Conservation (phyloP, 2,888 invertebrate species). For the Malacosoma neustria region DNA sequence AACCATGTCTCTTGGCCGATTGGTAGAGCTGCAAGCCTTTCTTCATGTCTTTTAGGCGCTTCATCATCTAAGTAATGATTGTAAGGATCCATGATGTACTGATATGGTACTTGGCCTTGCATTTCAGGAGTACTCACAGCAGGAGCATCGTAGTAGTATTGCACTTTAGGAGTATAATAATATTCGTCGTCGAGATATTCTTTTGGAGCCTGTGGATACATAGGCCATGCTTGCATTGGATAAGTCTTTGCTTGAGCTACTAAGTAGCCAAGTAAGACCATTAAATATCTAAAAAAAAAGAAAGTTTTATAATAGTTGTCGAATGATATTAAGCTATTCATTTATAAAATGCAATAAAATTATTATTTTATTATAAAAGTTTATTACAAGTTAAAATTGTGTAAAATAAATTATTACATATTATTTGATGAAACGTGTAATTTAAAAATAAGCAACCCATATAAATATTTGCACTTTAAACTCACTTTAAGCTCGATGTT, state of each 20-base stretch:
- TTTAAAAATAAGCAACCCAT: not conserved
- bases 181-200: constrained; percentile 74
- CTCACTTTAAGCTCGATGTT: constrained; percentile 51
- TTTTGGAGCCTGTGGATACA: constrained; percentile 66
- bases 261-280: constrained; percentile 63
- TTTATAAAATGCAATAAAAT: not conserved
- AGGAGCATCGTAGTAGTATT: constrained; percentile 58
- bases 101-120: constrained; percentile 56
- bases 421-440: not conserved
- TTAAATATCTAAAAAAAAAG: constrained; percentile 46
- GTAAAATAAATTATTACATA: too few relatives aligned
- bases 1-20: constrained; percentile 81
- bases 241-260: constrained; percentile 57
- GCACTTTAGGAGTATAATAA: constrained; percentile 68
- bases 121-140: constrained; percentile 49
- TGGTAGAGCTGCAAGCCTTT: constrained; percentile 75
- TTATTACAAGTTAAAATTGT: too few relatives aligned
- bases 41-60: constrained; percentile 76
- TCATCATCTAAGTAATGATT: constrained; percentile 71
- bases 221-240: constrained; percentile 58
- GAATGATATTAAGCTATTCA: not conserved
- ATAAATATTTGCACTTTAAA: constrained; percentile 6
- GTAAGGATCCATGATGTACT: constrained; percentile 62
- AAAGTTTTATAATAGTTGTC: not conserved
- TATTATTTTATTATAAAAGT: too few relatives aligned